These are phyloP conservation scores for Panthera leo DNA, from an alignment of 2,113 vertebrate genomes.

Conservation along the genomic window DNA sequence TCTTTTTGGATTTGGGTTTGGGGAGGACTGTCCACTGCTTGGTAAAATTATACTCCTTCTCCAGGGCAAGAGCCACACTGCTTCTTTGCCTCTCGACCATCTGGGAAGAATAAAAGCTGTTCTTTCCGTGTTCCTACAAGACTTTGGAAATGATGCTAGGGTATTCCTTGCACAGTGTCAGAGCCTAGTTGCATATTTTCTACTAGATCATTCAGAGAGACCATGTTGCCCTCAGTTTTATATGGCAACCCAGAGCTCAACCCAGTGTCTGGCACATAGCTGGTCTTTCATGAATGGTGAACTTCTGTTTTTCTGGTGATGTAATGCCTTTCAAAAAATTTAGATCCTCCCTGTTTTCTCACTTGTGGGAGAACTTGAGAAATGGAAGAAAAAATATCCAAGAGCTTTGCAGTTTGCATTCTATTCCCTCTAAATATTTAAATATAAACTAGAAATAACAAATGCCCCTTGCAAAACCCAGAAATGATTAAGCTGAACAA, in stretches of 20 bases:
- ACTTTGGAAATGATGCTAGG: background rate
- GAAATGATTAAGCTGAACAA: background rate
- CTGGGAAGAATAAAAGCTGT: background rate
- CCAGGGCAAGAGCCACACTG: background rate
- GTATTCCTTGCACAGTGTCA: background rate
- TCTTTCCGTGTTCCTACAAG: background rate
- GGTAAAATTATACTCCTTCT: background rate
- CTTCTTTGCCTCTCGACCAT: background rate
- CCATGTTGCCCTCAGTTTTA: background rate
- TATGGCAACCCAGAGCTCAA: background rate
- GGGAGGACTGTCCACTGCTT: background rate
- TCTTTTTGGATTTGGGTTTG: background rate
- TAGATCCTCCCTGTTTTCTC: background rate
- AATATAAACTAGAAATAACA: background rate
- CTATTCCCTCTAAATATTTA: background rate
- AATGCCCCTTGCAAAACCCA: background rate
- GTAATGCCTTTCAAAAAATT: background rate
- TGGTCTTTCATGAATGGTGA: background rate
- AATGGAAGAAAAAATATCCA: background rate
- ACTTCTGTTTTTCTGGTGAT: background rate
- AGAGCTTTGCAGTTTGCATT: background rate
- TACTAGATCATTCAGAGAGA: background rate
- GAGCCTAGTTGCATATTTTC: background rate
- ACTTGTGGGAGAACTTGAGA: background rate
- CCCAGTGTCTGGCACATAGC: background rate